These are phyloP conservation scores for Chionoecetes opilio DNA, from an alignment of 1,140 invertebrate species.

Conservation along the genomic window DNA sequence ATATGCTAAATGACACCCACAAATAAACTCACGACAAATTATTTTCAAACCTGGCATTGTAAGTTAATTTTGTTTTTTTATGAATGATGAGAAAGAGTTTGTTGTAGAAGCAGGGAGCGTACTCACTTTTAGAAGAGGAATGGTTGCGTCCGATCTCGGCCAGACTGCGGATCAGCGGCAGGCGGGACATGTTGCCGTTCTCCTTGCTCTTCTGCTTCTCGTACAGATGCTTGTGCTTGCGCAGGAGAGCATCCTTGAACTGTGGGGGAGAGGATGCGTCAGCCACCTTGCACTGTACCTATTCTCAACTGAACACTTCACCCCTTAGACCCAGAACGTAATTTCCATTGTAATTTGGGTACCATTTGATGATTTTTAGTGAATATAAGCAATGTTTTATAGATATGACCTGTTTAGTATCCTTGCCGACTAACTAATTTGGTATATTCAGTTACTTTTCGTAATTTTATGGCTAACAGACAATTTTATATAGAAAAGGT, in stretches of 20 bases:
- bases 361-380: too few species aligned
- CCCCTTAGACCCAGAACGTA: too few species aligned
- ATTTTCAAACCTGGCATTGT: not conserved
- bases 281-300: too few species aligned
- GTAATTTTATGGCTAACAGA: too few species aligned
- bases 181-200: constrained; percentile 89
- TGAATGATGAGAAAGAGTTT: too few species aligned
- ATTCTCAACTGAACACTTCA: too few species aligned
- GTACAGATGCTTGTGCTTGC: constrained; percentile 97
- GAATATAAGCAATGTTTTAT: too few species aligned
- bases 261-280: constrained; percentile 80
- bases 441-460: too few species aligned
- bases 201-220: constrained; percentile 89
- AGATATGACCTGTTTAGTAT: too few species aligned
- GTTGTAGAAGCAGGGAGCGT: not conserved
- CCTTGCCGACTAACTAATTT: too few species aligned
- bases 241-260: constrained; percentile 93
- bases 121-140: constrained; percentile 97
- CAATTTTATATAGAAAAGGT: too few species aligned
- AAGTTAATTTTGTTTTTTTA: not conserved
- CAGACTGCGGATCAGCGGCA: constrained; percentile 97
- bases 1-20: constrained; percentile 10
- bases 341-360: too few species aligned
- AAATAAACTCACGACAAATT: not conserved
- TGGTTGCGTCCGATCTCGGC: constrained; percentile 98